Evolutionary conservation across 2,888 invertebrate genomes (phyloP), one percentile per base, ranked within the genome.

Genomic region (Clistopyga incitator): DNA sequence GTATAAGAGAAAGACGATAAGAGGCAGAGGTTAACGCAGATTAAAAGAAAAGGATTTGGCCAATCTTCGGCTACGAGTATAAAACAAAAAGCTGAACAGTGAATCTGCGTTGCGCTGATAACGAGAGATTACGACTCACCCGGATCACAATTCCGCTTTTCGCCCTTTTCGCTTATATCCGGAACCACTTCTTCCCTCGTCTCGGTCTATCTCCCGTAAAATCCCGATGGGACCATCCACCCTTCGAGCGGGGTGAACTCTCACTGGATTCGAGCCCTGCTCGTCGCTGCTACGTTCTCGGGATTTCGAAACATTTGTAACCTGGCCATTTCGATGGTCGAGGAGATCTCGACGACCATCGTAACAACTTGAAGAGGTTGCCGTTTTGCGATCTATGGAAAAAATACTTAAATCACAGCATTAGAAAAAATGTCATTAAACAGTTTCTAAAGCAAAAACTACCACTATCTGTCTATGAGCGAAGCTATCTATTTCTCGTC

Each of bases 51-150:
- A 80, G 84, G 78, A 52, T 77, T 74, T 47, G 23, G 13, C 61
- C 70, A 18, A 23, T 70, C n/a, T 42, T 72, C 52, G 15, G 47
- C 54, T 29, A 38, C 47, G 67, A 20, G 34, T 77, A 80, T 68
- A 80, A 83, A 83, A 80, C 67, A 77, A 34, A 77, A 80, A 72
- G 72, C 76, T 72, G 61, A 83, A 83, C 77, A 78, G 25, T 79
- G 67, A 47, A 67, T 29, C 76, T 67, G 64, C 71, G 34, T 42
- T 54, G 59, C 59, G 70, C 77, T 85, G 84, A 86, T 85, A 83
- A 81, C 72, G 72, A 71, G 47, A 81, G 80, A 85, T 86, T 85
- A 84, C 75, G 82, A 84, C 74, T 82, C 79, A 50, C 50, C 68
- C 75, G 38, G 42, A 59, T 80, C 74, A 38, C 78, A 45, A 81